phyloP scores from a whole-genome alignment of 2,797 vertebrate genomes.

The Phalanger gymnotis region DNA sequence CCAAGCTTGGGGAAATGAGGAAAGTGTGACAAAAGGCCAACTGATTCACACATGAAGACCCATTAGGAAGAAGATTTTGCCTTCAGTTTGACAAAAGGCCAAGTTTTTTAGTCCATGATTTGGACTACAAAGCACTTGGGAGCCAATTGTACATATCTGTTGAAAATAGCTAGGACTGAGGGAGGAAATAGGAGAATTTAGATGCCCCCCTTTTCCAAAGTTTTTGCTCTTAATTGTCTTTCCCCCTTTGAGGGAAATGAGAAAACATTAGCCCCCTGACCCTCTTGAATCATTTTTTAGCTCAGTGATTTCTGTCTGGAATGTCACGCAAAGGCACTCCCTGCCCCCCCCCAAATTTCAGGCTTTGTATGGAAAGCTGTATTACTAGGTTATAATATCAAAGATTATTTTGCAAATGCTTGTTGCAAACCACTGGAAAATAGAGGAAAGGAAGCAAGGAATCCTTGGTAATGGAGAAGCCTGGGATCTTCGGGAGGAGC shows the following conservation, averaged over 20 bases:
- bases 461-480: neutral
- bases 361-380: neutral
- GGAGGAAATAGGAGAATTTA: neutral
- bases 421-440: neutral
- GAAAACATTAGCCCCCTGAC: neutral
- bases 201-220: neutral
- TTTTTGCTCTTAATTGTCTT: neutral
- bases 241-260: too few species aligned
- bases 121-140: neutral
- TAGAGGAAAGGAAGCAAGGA: neutral
- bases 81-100: conserved; percentile 20
- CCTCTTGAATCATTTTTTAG: neutral
- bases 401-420: neutral
- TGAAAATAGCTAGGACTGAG: neutral
- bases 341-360: neutral
- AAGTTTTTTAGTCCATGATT: neutral
- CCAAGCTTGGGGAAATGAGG: neutral
- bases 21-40: neutral
- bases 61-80: neutral
- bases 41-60: neutral
- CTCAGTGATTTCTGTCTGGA: neutral
- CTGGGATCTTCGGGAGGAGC: neutral
- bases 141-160: neutral
- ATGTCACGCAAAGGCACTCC: neutral
- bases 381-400: neutral